These are phyloP conservation scores for Melanotaenia trifasciata DNA, from an alignment of 2,797 vertebrate species.

Conservation along the genomic window DNA sequence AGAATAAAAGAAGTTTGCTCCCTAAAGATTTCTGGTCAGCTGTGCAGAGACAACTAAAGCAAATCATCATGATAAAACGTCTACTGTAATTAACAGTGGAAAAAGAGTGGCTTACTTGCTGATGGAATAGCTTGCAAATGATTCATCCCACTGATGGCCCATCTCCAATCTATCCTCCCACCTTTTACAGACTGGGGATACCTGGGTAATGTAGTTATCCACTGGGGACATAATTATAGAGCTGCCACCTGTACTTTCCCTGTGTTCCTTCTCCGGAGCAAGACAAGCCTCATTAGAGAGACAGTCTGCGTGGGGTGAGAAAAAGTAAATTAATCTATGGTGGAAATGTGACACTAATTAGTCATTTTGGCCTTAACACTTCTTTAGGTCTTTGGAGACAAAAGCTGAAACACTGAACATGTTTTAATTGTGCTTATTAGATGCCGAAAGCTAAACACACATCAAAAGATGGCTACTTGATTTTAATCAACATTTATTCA, in stretches of 20 bases:
- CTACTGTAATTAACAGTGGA: slow-evolving; percentile 29
- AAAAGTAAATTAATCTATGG: slow-evolving; percentile 72
- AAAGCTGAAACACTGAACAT: slow-evolving; percentile 54
- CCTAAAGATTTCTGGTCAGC: neutral
- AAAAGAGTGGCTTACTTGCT: slow-evolving; percentile 22
- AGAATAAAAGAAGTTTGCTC: neutral
- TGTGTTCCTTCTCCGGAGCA: slow-evolving; percentile 55
- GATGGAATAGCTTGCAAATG: slow-evolving; percentile 47
- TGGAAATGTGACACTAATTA: slow-evolving; percentile 81
- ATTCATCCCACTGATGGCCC: slow-evolving; percentile 56
- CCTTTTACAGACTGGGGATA: slow-evolving; percentile 68
- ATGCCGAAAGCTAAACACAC: slow-evolving; percentile 66
- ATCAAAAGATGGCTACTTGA: slow-evolving; percentile 66
- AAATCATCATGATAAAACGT: slow-evolving; percentile 11
- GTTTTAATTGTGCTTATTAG: slow-evolving; percentile 74
- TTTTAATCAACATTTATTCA: slow-evolving; percentile 73
- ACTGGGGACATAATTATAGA: slow-evolving; percentile 79
- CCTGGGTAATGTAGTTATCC: slow-evolving; percentile 81
- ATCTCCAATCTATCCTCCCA: slow-evolving; percentile 55
- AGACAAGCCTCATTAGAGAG: slow-evolving; percentile 72
- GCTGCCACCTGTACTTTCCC: slow-evolving; percentile 71
- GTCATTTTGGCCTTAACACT: slow-evolving; percentile 69
- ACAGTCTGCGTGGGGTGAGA: slow-evolving; percentile 37
- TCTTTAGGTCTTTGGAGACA: slow-evolving; percentile 63
- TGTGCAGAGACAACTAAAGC: slow-evolving; percentile 20